Evolutionary conservation across 2,113 vertebrate genomes (phyloP).

Genomic region (Aldabrachelys gigantea): DNA sequence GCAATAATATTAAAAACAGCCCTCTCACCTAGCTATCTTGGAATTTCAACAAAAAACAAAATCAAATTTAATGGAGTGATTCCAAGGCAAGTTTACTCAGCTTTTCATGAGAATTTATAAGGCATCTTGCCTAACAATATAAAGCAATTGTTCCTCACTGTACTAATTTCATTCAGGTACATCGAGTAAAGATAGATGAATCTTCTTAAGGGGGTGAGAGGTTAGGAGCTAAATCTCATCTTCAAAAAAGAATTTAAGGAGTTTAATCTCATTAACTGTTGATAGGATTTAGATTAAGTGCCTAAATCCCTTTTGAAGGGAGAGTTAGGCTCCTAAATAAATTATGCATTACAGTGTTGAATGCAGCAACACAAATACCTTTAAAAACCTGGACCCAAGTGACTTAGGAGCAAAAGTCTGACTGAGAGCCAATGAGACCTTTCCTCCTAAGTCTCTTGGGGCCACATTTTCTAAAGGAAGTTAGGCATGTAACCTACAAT

Average conservation of each 20-base stretch:
- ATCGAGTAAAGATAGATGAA: neutral
- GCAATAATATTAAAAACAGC: neutral
- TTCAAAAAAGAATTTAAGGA: neutral
- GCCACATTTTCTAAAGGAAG: neutral
- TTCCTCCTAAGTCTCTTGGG: neutral
- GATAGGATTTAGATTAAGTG: neutral
- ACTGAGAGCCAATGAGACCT: neutral
- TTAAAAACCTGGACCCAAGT: neutral
- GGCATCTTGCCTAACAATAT: neutral
- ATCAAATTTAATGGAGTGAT: neutral
- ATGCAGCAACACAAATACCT: neutral
- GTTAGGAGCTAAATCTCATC: neutral
- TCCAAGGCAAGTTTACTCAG: neutral
- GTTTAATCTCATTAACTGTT: neutral
- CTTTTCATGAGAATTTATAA: neutral
- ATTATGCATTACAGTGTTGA: neutral
- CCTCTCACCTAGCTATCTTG: neutral
- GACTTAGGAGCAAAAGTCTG: neutral
- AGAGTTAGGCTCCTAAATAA: neutral
- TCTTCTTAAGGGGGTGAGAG: neutral
- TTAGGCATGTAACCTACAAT: neutral
- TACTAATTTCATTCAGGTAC: neutral
- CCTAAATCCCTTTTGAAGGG: neutral
- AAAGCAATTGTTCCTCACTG: neutral
- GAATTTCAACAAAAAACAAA: neutral